Conservation (phyloP, 2,888 invertebrate species). For the Elegia similella region DNA sequence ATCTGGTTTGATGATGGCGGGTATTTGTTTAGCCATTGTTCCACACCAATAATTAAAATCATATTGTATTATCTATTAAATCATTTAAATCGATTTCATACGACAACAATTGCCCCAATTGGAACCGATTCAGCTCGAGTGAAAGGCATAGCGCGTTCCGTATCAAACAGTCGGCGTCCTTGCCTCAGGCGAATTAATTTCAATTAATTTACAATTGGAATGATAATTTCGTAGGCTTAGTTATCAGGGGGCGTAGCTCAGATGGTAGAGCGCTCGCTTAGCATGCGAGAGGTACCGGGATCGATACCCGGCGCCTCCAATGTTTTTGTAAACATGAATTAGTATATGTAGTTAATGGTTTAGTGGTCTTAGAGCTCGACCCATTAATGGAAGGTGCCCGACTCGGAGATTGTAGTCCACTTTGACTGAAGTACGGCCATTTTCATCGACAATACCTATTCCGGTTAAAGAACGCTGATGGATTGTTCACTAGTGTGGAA, state of each 20-base stretch:
- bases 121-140: background rate
- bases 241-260: constrained; percentile 74
- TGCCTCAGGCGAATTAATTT: constrained; percentile 17
- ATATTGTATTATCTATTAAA: too few relatives aligned
- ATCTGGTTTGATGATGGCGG: too few relatives aligned
- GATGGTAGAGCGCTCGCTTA: constrained; percentile 82
- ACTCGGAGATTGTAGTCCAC: too few relatives aligned
- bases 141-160: constrained; percentile 4
- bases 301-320: constrained; percentile 81
- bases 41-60: too few relatives aligned
- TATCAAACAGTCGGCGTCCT: constrained; percentile 10
- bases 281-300: constrained; percentile 81
- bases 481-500: too few relatives aligned
- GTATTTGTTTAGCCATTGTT: too few relatives aligned
- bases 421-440: too few relatives aligned
- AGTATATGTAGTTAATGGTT: background rate
- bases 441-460: too few relatives aligned
- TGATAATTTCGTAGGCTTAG: constrained; percentile 9
- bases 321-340: constrained; percentile 9
- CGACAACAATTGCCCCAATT: background rate
- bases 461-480: too few relatives aligned
- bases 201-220: constrained; percentile 21
- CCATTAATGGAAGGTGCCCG: too few relatives aligned
- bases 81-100: background rate
- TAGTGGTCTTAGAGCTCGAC: too few relatives aligned